Evolutionary conservation across 2,888 invertebrate genomes (phyloP).

Genomic region (Leistus spinibarbis): DNA sequence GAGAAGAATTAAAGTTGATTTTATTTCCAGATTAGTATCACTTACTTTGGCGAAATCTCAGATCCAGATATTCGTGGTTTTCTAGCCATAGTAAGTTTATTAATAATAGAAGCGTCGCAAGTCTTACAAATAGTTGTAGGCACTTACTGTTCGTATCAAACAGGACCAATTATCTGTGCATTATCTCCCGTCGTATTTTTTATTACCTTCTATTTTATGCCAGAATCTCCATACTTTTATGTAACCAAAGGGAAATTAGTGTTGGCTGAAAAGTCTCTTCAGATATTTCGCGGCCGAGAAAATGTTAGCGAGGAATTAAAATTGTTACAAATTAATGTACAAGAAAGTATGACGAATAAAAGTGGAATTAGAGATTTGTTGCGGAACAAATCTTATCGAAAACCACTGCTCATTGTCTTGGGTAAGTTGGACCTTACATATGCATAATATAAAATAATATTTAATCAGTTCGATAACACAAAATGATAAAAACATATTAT

Average conservation of each 20-base stretch:
- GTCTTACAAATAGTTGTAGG: slow-evolving; percentile 54
- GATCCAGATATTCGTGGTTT: slow-evolving; percentile 61
- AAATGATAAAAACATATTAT: too few species aligned
- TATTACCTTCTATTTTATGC: slow-evolving; percentile 54
- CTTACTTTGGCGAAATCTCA: slow-evolving; percentile 62
- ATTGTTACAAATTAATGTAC: slow-evolving; percentile 52
- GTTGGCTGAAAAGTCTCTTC: slow-evolving; percentile 50
- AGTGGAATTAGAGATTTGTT: slow-evolving; percentile 52
- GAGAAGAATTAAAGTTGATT: background rate
- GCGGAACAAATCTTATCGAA: slow-evolving; percentile 39
- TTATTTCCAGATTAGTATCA: slow-evolving; percentile 59
- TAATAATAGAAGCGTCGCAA: slow-evolving; percentile 54
- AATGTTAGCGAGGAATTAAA: slow-evolving; percentile 55
- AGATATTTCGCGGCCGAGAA: slow-evolving; percentile 51
- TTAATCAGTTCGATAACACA: too few species aligned
- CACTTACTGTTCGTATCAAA: slow-evolving; percentile 51
- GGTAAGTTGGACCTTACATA: slow-evolving; percentile 37
- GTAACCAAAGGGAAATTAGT: slow-evolving; percentile 52
- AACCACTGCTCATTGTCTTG: slow-evolving; percentile 38
- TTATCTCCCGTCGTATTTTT: slow-evolving; percentile 55
- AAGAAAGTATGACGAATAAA: slow-evolving; percentile 51
- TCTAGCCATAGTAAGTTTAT: slow-evolving; percentile 49
- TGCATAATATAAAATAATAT: too few species aligned
- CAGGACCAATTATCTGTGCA: slow-evolving; percentile 52
- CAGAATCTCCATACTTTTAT: slow-evolving; percentile 59